Percentiles rank a stretch among this genome's conserved stretches.
These are phyloP conservation scores for Polydrusus tereticollis DNA, from an alignment of 2,888 invertebrate genomes.

Conservation along the genomic window DNA sequence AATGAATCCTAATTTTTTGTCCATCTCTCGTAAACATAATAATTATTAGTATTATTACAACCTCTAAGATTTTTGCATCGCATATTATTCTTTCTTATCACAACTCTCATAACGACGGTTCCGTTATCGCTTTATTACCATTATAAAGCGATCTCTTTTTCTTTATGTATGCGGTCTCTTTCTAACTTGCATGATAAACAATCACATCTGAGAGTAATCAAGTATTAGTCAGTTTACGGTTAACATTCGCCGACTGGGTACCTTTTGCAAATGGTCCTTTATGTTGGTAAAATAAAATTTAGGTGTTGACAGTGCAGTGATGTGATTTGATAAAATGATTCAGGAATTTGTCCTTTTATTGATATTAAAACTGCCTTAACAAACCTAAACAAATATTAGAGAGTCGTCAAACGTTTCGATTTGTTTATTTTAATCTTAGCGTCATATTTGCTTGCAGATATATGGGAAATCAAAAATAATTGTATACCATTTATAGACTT, in stretches of 20 bases:
- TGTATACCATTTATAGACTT: too few relatives aligned
- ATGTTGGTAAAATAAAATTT: not conserved
- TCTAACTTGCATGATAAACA: conserved; percentile 39
- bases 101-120: conserved; percentile 21
- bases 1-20: not conserved
- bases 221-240: conserved; percentile 31
- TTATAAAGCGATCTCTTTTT: conserved; percentile 13
- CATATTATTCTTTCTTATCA: conserved; percentile 25
- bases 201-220: conserved; percentile 41
- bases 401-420: too few relatives aligned
- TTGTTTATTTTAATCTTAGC: too few relatives aligned
- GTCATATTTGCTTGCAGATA: too few relatives aligned
- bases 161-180: conserved; percentile 5
- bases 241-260: conserved; percentile 35
- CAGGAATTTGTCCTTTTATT: too few relatives aligned
- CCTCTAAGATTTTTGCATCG: conserved; percentile 29
- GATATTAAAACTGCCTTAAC: too few relatives aligned
- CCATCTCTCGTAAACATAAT: not conserved
- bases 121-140: conserved; percentile 36
- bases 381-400: too few relatives aligned
- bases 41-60: not conserved
- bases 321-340: not conserved
- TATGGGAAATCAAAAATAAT: too few relatives aligned
- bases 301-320: not conserved
- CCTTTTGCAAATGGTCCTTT: conserved; percentile 15